Conservation (phyloP, 2,888 invertebrate species). For the Eilema depressum region DNA sequence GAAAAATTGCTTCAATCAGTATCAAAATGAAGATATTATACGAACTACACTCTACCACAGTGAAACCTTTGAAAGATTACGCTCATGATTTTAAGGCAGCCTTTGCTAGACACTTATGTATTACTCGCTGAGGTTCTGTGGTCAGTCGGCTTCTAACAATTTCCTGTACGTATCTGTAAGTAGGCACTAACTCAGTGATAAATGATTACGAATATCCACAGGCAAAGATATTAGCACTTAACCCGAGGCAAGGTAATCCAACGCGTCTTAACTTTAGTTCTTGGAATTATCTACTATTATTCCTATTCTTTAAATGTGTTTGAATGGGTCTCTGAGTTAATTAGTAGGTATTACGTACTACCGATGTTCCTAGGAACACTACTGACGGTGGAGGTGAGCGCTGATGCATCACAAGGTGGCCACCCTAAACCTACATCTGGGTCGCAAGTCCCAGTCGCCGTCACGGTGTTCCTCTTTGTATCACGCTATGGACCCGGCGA, state of each 20-base stretch:
- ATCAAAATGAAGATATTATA: neutral
- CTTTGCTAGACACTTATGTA: slow-evolving; percentile 8
- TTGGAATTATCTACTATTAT: too few species aligned
- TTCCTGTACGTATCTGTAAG: slow-evolving; percentile 42
- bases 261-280: too few species aligned
- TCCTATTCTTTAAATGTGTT: too few species aligned
- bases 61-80: slow-evolving; percentile 25
- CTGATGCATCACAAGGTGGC: too few species aligned
- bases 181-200: slow-evolving; percentile 37
- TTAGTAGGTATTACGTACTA: too few species aligned
- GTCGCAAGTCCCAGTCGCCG: too few species aligned
- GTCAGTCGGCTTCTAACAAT: slow-evolving; percentile 34
- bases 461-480: too few species aligned
- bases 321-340: too few species aligned
- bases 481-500: too few species aligned
- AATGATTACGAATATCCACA: slow-evolving; percentile 32
- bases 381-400: too few species aligned
- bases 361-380: too few species aligned
- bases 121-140: slow-evolving; percentile 28
- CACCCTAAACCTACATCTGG: too few species aligned
- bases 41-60: neutral
- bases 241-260: neutral
- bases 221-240: slow-evolving; percentile 37
- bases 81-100: slow-evolving; percentile 21
- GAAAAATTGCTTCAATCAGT: neutral